phyloP scores from a whole-genome alignment of 2,797 vertebrate species.

The Poecilia gillii region DNA sequence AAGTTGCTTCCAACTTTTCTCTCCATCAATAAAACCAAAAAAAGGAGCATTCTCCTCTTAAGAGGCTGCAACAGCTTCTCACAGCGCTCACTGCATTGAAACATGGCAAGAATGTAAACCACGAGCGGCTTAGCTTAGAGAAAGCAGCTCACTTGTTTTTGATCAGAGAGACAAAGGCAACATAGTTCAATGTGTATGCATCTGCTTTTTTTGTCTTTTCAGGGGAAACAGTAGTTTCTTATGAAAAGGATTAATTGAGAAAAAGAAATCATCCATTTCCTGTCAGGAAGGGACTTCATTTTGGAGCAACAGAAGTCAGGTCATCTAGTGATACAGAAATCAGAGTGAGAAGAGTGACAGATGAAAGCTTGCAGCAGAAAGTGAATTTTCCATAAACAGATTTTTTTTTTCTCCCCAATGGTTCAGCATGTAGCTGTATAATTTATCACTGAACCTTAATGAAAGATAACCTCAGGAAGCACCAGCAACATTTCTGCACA shows the following conservation, averaged over 20 bases:
- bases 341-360: neutral
- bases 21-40: neutral
- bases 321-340: neutral
- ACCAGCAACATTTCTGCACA: neutral
- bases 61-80: neutral
- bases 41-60: neutral
- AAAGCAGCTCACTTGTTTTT: neutral
- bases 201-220: neutral
- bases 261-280: neutral
- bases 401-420: neutral
- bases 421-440: neutral
- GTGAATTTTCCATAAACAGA: neutral
- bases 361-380: neutral
- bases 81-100: slow-evolving; percentile 8
- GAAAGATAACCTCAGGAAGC: neutral
- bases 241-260: neutral
- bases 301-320: neutral
- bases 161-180: neutral
- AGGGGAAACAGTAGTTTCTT: neutral
- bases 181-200: neutral
- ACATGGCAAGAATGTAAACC: slow-evolving; percentile 18
- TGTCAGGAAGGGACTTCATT: neutral
- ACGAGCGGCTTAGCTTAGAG: neutral
- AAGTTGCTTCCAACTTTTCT: neutral
- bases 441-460: neutral